Evolutionary conservation across 1,140 invertebrate species (phyloP).

Genomic region (Agraylea sexmaculata): DNA sequence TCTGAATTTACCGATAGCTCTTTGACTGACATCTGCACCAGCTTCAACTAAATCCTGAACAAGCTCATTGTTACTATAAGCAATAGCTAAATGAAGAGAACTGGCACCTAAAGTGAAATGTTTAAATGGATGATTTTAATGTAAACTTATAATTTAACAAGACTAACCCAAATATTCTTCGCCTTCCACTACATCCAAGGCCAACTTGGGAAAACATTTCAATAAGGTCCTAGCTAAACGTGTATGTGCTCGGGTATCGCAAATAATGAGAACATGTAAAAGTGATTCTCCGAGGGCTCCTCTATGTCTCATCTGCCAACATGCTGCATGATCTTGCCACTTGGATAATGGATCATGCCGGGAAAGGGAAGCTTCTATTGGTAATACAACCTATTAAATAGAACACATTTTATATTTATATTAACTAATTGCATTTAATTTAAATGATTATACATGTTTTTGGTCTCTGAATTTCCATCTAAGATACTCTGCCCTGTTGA

Average conservation of each 20-base stretch:
- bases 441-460: conserved; percentile 47
- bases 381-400: conserved; percentile 52
- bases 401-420: neutral
- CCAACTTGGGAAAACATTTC: conserved; percentile 82
- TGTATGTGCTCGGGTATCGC: conserved; percentile 71
- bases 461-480: conserved; percentile 87
- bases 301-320: conserved; percentile 94
- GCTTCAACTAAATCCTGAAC: conserved; percentile 84
- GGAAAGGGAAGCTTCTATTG: conserved; percentile 68
- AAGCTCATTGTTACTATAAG: conserved; percentile 92
- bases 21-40: conserved; percentile 81
- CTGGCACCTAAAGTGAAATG: conserved; percentile 58
- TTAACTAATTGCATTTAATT: neutral
- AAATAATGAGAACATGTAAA: conserved; percentile 89
- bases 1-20: conserved; percentile 64
- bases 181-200: conserved; percentile 90
- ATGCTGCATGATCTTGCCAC: conserved; percentile 83
- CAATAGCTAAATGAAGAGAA: conserved; percentile 90
- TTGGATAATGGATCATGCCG: conserved; percentile 72
- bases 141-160: neutral
- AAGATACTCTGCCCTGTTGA: conserved; percentile 83
- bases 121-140: neutral
- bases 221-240: conserved; percentile 77
- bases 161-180: conserved; percentile 85
- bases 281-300: conserved; percentile 90